Evolutionary conservation across 37 sponge, comb jelly and placozoan genomes (phyloP), one percentile per base, ranked within the genome.

Genomic region (Chondrosia reniformis): DNA sequence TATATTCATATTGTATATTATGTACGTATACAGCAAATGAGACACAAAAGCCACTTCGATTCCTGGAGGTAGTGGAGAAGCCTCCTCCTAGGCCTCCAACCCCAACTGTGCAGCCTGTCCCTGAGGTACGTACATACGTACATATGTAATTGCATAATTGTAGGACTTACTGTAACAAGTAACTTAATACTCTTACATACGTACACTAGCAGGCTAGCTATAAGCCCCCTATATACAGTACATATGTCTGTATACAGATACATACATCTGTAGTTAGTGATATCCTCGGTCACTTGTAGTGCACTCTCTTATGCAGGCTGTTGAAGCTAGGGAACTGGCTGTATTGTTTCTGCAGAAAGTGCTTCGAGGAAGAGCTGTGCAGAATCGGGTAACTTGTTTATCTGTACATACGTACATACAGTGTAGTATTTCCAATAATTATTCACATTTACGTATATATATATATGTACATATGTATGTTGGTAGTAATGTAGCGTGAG

Each of bases 31-130:
- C 15, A 49, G 10, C 52, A 49, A 49, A 10, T 19, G 52, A 49
- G 52, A 49, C 52, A 40, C 76, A 79, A 9, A 91, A 85, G 76
- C 92, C 95, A 6, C 81, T 91, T 33, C 65, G 98, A 0, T 75
- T 91, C 46, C 81, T 97, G 37, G 87, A 94, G 86, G 83, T 74
- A 28, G 88, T 97, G 40, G 98, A 88, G 65, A 91, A 94, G 77
- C 92, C 90, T 19, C 66, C 83, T 32, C 95, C 98, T 40, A 88
- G 98, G 31, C 98, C 98, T 34, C 92, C 98, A 33, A 97, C 98
- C 17, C 98, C 98, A 25, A 92, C 88, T 27, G 78, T 91, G 32
- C 76, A 80, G 31, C 63, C 79, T 28, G 66, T 33, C 28, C 31
- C 66, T 8, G 66, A 64, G 33, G 66, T 64, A 64, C 33, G 45